These are phyloP conservation scores for Meiosimyza decipiens DNA, from an alignment of 2,888 invertebrate genomes.

Conservation along the genomic window DNA sequence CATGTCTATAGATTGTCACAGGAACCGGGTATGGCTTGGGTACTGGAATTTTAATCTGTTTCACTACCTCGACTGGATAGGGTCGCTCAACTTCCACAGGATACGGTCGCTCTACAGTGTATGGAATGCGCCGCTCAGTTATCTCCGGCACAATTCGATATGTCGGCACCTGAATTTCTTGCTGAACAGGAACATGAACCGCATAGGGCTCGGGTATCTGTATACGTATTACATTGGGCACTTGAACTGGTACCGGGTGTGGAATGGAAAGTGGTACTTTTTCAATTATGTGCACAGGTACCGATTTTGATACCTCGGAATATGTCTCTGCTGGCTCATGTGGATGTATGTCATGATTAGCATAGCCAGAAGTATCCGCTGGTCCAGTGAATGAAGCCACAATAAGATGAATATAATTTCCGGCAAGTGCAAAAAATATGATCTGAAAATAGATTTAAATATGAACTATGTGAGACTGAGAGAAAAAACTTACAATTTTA, in stretches of 20 bases:
- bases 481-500: conserved; percentile 18
- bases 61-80: conserved; percentile 80
- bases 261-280: conserved; percentile 80
- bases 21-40: conserved; percentile 81
- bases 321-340: conserved; percentile 67
- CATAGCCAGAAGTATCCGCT: conserved; percentile 40
- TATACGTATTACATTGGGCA: conserved; percentile 72
- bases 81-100: conserved; percentile 78
- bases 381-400: conserved; percentile 40
- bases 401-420: background rate
- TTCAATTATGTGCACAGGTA: conserved; percentile 77
- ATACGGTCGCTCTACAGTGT: conserved; percentile 77
- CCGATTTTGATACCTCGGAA: conserved; percentile 76
- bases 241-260: conserved; percentile 63
- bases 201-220: conserved; percentile 82
- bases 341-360: conserved; percentile 37
- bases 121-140: conserved; percentile 78
- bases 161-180: conserved; percentile 78
- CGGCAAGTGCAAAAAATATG: conserved; percentile 2
- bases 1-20: conserved; percentile 79
- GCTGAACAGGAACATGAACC: conserved; percentile 76
- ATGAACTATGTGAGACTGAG: background rate
- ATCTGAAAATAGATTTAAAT: conserved; percentile 19
- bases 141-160: conserved; percentile 80
- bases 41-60: conserved; percentile 77